phyloP scores from a whole-genome alignment of 2,888 invertebrate species.

The Drosophila quasianomalipes region DNA sequence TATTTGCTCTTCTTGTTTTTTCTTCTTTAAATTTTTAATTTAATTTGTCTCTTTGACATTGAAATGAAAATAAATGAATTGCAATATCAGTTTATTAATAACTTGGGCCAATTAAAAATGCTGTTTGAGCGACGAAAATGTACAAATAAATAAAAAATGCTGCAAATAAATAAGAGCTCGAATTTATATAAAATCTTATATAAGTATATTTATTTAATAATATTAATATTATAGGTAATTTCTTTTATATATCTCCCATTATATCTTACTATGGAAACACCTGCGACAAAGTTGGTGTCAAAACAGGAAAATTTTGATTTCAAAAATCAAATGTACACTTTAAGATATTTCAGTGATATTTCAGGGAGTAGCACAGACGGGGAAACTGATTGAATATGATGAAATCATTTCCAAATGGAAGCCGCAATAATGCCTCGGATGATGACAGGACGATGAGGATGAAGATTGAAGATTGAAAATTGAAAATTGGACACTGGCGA shows the following conservation, averaged over 20 bases:
- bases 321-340: no score
- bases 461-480: background rate
- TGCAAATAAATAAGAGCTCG: background rate
- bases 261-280: no score
- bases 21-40: background rate
- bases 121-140: background rate
- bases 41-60: background rate
- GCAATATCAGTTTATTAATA: background rate
- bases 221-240: no score
- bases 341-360: no score
- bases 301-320: no score
- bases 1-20: background rate
- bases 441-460: constrained; percentile 21
- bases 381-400: no score
- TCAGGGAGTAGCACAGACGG: no score
- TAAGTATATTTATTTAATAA: background rate
- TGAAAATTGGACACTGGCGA: constrained; percentile 8
- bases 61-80: background rate
- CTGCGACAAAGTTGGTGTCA: no score
- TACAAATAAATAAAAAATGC: background rate
- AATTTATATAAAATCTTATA: background rate
- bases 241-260: no score
- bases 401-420: background rate
- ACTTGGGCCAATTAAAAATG: background rate
- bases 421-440: background rate